Evolutionary conservation across 1,140 invertebrate species (phyloP).

Genomic region (Achatina immaculata): DNA sequence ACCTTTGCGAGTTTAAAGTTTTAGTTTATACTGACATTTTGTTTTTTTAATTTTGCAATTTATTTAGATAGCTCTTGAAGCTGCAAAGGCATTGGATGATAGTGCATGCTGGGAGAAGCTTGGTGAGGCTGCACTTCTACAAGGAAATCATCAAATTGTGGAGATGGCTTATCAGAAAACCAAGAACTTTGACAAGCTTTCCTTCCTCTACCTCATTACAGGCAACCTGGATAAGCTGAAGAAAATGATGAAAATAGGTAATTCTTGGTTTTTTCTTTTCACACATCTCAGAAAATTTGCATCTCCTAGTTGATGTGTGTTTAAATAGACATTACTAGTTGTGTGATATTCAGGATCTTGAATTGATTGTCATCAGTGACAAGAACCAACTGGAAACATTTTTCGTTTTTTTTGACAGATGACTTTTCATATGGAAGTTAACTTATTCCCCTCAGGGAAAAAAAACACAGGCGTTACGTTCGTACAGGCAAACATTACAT

Average conservation of each 20-base stretch:
- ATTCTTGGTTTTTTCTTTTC: constrained; percentile 18
- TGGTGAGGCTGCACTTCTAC: constrained; percentile 93
- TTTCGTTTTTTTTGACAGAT: too few species aligned
- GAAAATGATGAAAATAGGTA: constrained; percentile 97
- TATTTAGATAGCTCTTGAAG: constrained; percentile 79
- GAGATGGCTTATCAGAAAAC: constrained; percentile 99
- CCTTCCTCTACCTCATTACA: constrained; percentile 98
- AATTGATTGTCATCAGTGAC: background rate
- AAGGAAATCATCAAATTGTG: constrained; percentile 95
- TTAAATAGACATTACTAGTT: too few species aligned
- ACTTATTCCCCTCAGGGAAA: too few species aligned
- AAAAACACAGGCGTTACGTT: too few species aligned
- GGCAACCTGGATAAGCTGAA: constrained; percentile 97
- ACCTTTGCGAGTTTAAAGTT: too few species aligned
- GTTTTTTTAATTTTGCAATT: background rate
- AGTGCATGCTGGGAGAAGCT: constrained; percentile 95
- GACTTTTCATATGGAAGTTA: too few species aligned
- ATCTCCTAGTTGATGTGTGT: background rate
- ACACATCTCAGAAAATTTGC: too few species aligned
- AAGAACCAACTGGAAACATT: too few species aligned
- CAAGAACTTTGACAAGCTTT: constrained; percentile 99
- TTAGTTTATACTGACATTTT: background rate
- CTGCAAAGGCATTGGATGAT: constrained; percentile 94
- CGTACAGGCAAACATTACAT: too few species aligned
- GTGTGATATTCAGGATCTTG: background rate